phyloP scores from a whole-genome alignment of 2,113 vertebrate genomes.

The Oncorhynchus kisutch region DNA sequence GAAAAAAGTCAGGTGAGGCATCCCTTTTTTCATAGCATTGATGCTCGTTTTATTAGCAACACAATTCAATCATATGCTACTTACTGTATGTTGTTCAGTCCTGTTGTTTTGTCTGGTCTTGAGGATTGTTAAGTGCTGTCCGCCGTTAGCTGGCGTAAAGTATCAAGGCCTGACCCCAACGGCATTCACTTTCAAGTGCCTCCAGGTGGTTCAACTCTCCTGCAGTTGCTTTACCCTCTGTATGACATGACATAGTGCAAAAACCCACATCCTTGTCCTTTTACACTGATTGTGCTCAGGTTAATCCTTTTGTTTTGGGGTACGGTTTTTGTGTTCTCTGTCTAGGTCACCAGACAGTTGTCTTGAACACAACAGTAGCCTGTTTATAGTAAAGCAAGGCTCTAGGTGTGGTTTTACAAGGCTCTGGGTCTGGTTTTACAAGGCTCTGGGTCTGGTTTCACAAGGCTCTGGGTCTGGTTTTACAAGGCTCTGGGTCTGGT shows the following conservation, averaged over 20 bases:
- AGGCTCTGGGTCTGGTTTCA: no score
- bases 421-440: no score
- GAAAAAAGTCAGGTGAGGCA: no score
- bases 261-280: neutral
- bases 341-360: no score
- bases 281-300: no score
- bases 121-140: neutral
- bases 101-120: neutral
- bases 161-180: neutral
- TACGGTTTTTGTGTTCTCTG: no score
- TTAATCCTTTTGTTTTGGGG: no score
- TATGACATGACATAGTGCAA: neutral
- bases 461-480: no score
- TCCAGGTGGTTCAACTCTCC: neutral
- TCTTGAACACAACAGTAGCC: no score
- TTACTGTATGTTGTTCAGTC: neutral
- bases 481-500: no score
- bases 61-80: neutral
- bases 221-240: neutral
- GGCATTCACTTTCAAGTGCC: neutral
- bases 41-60: neutral
- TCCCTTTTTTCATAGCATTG: neutral
- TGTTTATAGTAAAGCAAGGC: no score
- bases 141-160: neutral
- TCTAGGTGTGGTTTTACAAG: no score